Evolutionary conservation across 35 echinoderm and acorn worm species (phyloP).

Genomic region (Eucidaris tribuloides): DNA sequence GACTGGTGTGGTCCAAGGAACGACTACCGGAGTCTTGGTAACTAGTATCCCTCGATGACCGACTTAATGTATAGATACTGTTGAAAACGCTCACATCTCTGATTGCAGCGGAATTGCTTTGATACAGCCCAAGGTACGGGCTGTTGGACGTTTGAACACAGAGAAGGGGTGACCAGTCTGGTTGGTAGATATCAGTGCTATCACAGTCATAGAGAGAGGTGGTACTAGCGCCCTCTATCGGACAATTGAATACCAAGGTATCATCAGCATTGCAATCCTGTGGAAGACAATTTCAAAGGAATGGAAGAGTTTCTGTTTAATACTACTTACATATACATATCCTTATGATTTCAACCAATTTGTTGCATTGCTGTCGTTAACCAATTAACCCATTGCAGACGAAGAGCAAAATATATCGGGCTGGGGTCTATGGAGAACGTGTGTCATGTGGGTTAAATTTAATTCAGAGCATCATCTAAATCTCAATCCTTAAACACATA

Average conservation of each 20-base stretch:
- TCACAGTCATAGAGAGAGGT: conserved; percentile 36
- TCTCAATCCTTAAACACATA: too few relatives aligned
- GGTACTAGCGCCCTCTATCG: conserved; percentile 55
- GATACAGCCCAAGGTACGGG: conserved; percentile 81
- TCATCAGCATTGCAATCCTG: conserved; percentile 85
- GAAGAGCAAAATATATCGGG: too few relatives aligned
- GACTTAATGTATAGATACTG: not conserved
- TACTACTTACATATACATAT: too few relatives aligned
- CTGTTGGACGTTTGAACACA: conserved; percentile 83
- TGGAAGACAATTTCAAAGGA: conserved; percentile 16
- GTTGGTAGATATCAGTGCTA: conserved; percentile 40
- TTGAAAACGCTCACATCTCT: conserved; percentile 56
- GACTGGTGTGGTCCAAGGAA: conserved; percentile 42
- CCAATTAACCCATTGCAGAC: too few relatives aligned
- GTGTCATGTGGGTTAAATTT: too few relatives aligned
- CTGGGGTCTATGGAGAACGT: too few relatives aligned
- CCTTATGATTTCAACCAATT: too few relatives aligned
- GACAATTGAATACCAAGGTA: conserved; percentile 50
- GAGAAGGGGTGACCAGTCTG: conserved; percentile 80
- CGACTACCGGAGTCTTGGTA: conserved; percentile 63
- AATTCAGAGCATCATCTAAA: too few relatives aligned
- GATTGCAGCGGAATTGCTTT: conserved; percentile 21
- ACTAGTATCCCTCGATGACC: conserved; percentile 27
- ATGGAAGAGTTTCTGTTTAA: too few relatives aligned
- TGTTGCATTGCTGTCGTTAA: too few relatives aligned